Evolutionary conservation across 1,140 invertebrate species (phyloP), one percentile per base, ranked within the genome.

Genomic region (Capitella teleta): DNA sequence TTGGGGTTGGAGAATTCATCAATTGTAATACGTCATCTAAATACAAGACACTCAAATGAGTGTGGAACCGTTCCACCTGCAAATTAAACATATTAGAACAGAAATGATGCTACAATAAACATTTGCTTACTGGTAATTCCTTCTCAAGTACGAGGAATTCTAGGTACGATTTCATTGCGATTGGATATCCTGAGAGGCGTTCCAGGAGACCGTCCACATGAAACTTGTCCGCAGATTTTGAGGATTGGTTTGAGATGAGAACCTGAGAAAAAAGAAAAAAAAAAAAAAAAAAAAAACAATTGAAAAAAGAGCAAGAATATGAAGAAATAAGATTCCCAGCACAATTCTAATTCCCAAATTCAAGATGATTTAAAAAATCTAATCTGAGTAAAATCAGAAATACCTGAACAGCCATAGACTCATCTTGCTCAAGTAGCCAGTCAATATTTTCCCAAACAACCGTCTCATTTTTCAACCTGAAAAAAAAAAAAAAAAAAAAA

Each of bases 51-150:
- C 72, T 71, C 46, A 77, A 56, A 55, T 75, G 74, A 16, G 74
- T 77, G 56, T 77, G 76, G 58, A 72, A 77, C 53, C 73, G 73
- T 56, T 76, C 74, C 58, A 74, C 72, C 75, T 76, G 61, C 10
- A 63, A 66, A 44, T 34, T 10, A 10, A n/a, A 34, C n/a, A 34
- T 34, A n/a, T 34, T 34, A 34, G 32, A 8, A 10, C 8, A 42
- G 19, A 12, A 42, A 42, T 16, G 10, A 26, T 5, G 16, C 4
- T 5, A 44, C 12, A 28, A 26, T 5, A 43, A 21, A 28, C 26
- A 53, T n/a, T n/a, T 10, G 8, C 38, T 8, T 41, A 41, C 38
- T 21, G 12, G 12, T 21, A 19, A 41, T 41, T 41, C 23, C 6
- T 8, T 8, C 8, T 10, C 21, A 21, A 41, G 23, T 6, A 41